A percentile compares a stretch with the other conserved stretches of the same genome.
These are phyloP conservation scores for Psix sp. DNA, from an alignment of 1,140 invertebrate genomes.

Conservation along the genomic window DNA sequence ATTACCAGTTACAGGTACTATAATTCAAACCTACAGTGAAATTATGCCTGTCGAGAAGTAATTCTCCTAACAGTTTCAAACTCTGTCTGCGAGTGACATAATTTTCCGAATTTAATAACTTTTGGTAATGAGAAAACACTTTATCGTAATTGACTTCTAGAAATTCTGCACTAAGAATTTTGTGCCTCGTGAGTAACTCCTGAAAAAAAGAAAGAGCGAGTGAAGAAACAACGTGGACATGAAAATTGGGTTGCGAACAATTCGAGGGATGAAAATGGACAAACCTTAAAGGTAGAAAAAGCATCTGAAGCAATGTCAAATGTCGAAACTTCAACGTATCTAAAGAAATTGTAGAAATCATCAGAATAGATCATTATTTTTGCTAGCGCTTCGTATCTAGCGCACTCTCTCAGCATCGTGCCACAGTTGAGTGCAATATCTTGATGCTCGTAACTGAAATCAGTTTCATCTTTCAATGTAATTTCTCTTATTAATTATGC, in stretches of 20 bases:
- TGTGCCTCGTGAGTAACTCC: conserved; percentile 99
- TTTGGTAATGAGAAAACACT: conserved; percentile 98
- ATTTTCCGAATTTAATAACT: conserved; percentile 98
- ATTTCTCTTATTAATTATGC: too few relatives aligned
- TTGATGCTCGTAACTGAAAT: conserved; percentile 95
- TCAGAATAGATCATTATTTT: conserved; percentile 98
- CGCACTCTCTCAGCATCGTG: conserved; percentile 98
- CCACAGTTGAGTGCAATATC: conserved; percentile 99
- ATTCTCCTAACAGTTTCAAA: conserved; percentile 97
- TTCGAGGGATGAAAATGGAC: too few relatives aligned
- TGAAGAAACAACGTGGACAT: too few relatives aligned
- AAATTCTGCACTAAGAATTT: conserved; percentile 98
- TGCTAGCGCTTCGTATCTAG: conserved; percentile 96
- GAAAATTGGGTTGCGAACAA: too few relatives aligned
- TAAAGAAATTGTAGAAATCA: conserved; percentile 99
- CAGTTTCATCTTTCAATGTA: too few relatives aligned
- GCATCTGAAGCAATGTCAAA: conserved; percentile 99
- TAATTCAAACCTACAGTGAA: conserved; percentile 88
- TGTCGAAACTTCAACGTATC: conserved; percentile 99
- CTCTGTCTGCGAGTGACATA: conserved; percentile 98
- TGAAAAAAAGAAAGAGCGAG: conserved; percentile 77
- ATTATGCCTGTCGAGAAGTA: conserved; percentile 98
- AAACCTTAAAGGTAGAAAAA: conserved; percentile 99
- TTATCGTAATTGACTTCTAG: conserved; percentile 99
- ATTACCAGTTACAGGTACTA: conserved; percentile 8